Conservation (phyloP, 2,113 vertebrate genomes). For the Scatophagus argus region DNA sequence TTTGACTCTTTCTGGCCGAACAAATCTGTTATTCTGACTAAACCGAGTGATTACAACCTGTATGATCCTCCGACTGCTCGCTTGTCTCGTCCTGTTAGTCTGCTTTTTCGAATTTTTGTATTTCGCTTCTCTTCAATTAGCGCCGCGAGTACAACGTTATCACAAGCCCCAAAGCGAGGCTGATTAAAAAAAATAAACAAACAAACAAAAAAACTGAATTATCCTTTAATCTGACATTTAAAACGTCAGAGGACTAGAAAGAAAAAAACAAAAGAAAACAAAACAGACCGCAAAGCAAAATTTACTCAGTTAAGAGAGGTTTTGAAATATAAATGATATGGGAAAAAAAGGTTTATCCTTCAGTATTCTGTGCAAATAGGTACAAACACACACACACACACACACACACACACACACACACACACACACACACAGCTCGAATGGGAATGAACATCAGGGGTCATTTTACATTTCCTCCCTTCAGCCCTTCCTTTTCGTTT, state of each 20-base stretch:
- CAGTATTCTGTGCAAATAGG: constrained; percentile 54
- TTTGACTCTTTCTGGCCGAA: not conserved
- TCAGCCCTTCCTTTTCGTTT: constrained; percentile 70
- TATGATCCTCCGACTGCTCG: not conserved
- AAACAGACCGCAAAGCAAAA: constrained; percentile 46
- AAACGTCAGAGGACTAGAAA: not conserved
- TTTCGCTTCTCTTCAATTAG: constrained; percentile 4
- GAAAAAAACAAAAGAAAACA: no score
- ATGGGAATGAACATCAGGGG: constrained; percentile 69
- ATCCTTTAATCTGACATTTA: constrained; percentile 32
- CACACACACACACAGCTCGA: constrained; percentile 42
- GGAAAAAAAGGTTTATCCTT: constrained; percentile 63
- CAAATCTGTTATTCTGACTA: not conserved
- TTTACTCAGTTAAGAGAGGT: constrained; percentile 38
- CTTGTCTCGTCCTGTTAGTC: not conserved
- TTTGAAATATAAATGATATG: constrained; percentile 69
- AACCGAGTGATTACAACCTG: not conserved
- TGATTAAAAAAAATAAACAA: no score
- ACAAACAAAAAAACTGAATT: constrained; percentile 15
- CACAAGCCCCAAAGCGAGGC: not conserved
- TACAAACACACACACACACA: constrained; percentile 25
- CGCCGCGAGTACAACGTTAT: not conserved
- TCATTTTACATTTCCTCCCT: constrained; percentile 76
- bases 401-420: constrained; percentile 23
- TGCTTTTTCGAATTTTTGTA: not conserved